A percentile compares a stretch with the other conserved stretches of the same genome.
These are phyloP conservation scores for Pycnomerus fuliginosus DNA, from an alignment of 2,888 invertebrate genomes.

Conservation along the genomic window DNA sequence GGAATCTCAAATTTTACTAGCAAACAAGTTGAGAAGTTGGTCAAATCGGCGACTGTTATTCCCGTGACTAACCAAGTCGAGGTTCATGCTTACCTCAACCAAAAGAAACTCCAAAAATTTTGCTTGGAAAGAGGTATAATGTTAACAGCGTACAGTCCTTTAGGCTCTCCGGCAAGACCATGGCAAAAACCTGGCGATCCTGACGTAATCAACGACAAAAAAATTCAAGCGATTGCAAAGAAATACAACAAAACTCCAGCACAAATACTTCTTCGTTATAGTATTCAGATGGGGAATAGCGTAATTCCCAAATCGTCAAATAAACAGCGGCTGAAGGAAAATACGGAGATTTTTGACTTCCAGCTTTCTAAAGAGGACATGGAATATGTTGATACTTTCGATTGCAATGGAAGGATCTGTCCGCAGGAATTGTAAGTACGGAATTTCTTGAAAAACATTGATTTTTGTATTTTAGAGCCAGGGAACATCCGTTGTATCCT, in stretches of 20 bases:
- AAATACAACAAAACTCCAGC: conserved; percentile 68
- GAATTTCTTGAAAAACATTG: too few relatives aligned
- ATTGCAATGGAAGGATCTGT: conserved; percentile 69
- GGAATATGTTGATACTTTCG: conserved; percentile 64
- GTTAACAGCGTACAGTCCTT: conserved; percentile 50
- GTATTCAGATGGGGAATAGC: conserved; percentile 67
- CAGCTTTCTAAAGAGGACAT: conserved; percentile 68
- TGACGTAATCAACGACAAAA: conserved; percentile 61
- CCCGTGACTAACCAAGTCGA: conserved; percentile 72
- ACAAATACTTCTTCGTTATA: conserved; percentile 67
- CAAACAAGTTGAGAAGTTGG: conserved; percentile 67
- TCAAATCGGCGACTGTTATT: conserved; percentile 62
- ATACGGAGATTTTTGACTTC: conserved; percentile 76
- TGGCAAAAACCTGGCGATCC: conserved; percentile 76
- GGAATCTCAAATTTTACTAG: conserved; percentile 85
- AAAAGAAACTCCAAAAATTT: conserved; percentile 65
- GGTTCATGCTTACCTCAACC: conserved; percentile 75
- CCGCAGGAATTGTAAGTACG: too few relatives aligned
- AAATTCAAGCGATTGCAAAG: conserved; percentile 59
- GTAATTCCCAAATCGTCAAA: conserved; percentile 83
- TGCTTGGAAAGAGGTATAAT: conserved; percentile 60
- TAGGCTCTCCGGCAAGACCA: conserved; percentile 82
- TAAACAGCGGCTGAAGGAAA: conserved; percentile 65
- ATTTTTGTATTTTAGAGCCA: too few relatives aligned
- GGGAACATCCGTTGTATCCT: too few relatives aligned